A percentile compares a stretch with the other conserved stretches of the same genome.
phyloP scores from a whole-genome alignment of 2,888 invertebrate genomes.

The Entomobrya multifasciata region DNA sequence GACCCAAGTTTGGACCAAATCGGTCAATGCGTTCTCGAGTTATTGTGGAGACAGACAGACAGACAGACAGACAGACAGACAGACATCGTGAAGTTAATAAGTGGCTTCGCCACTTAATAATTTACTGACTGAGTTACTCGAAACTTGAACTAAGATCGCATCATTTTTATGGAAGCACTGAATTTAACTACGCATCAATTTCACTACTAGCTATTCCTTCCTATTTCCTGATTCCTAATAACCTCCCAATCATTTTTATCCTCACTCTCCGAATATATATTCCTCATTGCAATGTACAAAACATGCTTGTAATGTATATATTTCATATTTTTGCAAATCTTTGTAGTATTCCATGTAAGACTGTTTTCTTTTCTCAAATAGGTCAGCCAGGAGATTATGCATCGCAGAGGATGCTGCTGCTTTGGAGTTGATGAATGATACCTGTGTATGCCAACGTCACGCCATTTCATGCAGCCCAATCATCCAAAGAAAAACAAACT shows the following conservation, averaged over 20 bases:
- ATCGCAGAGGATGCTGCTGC: conserved; percentile 71
- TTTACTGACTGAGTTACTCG: too few relatives aligned
- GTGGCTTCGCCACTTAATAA: too few relatives aligned
- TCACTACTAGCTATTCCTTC: background rate
- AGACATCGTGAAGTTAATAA: too few relatives aligned
- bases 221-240: conserved; percentile 5
- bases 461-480: conserved; percentile 45
- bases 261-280: too few relatives aligned
- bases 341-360: background rate
- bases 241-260: background rate
- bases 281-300: background rate
- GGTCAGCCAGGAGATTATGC: conserved; percentile 71
- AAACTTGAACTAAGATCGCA: too few relatives aligned
- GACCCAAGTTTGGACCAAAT: too few relatives aligned
- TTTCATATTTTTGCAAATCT: too few relatives aligned
- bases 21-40: too few relatives aligned
- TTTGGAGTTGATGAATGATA: conserved; percentile 71
- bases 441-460: conserved; percentile 2
- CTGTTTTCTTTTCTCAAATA: conserved; percentile 33
- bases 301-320: background rate
- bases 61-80: too few relatives aligned
- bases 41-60: too few relatives aligned
- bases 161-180: background rate
- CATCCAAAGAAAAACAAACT: conserved; percentile 37
- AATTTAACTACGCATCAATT: background rate